A percentile compares a stretch with the other conserved stretches of the same genome.
Evolutionary conservation across 2,797 vertebrate genomes (phyloP).

Genomic region (Phylloscopus collybita): DNA sequence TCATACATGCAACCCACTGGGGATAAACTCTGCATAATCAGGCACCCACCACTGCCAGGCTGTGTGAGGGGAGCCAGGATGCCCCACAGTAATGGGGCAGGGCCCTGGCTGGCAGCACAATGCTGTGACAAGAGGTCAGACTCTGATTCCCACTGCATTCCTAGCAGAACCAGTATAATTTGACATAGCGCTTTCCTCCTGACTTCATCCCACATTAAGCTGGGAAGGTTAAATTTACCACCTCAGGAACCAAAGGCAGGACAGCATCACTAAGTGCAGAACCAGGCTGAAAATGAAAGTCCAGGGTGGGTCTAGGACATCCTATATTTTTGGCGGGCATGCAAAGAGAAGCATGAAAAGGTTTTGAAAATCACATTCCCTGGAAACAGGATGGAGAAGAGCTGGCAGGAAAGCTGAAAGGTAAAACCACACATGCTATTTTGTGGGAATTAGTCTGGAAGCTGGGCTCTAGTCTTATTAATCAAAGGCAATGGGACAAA

Average conservation of each 20-base stretch:
- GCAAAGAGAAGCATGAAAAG: background rate
- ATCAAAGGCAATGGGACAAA: background rate
- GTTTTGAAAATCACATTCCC: slow-evolving; percentile 38
- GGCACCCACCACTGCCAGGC: background rate
- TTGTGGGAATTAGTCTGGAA: background rate
- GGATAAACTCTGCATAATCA: background rate
- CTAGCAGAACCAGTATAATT: background rate
- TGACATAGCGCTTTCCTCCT: background rate
- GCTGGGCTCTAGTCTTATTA: background rate
- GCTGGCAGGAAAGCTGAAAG: background rate
- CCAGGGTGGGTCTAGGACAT: background rate
- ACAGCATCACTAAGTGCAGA: background rate
- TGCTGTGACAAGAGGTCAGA: background rate
- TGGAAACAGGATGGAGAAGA: background rate
- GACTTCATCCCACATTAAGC: background rate
- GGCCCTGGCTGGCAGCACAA: background rate
- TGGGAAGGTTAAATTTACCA: background rate
- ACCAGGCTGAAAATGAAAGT: background rate
- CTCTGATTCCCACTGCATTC: background rate
- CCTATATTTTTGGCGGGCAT: background rate
- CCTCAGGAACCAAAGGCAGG: background rate
- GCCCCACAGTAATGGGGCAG: accelerated
- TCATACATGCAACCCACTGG: background rate
- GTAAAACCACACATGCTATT: accelerated
- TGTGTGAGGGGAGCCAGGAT: background rate